phyloP scores from a whole-genome alignment of 2,113 vertebrate genomes.

The Saiga tatarica region DNA sequence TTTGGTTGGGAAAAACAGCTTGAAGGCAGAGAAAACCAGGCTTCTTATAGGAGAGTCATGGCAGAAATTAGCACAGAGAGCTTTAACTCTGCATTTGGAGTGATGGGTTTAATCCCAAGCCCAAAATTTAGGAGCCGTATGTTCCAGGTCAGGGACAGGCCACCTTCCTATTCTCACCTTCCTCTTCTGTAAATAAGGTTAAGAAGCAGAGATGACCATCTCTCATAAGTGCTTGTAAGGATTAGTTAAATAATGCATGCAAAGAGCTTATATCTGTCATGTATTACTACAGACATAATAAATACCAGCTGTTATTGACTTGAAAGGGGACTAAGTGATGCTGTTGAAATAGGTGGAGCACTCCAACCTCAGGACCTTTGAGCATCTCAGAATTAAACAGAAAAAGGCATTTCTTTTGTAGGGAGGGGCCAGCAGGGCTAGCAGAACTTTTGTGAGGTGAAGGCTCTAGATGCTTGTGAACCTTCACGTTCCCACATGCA shows the following conservation, averaged over 20 bases:
- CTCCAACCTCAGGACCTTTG: background rate
- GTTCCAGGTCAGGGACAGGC: background rate
- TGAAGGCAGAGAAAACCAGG: background rate
- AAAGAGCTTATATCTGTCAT: background rate
- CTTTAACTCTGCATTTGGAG: background rate
- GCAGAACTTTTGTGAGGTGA: background rate
- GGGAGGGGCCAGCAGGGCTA: background rate
- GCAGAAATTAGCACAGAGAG: no score
- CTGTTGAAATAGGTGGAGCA: no score
- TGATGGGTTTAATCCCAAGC: fast-evolving
- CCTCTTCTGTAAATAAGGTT: background rate
- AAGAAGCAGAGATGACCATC: background rate
- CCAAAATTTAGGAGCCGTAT: background rate
- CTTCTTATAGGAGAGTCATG: background rate
- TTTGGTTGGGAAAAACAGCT: background rate
- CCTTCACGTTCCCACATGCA: background rate
- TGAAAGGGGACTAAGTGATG: background rate
- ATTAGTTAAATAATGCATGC: background rate
- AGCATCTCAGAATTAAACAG: background rate
- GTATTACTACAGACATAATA: no score
- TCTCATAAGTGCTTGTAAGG: background rate
- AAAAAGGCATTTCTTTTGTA: background rate
- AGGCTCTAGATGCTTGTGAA: background rate
- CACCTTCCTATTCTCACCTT: background rate
- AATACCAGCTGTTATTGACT: background rate